Conservation (phyloP, 2,888 invertebrate genomes). For the Drosophila setosimentum region DNA sequence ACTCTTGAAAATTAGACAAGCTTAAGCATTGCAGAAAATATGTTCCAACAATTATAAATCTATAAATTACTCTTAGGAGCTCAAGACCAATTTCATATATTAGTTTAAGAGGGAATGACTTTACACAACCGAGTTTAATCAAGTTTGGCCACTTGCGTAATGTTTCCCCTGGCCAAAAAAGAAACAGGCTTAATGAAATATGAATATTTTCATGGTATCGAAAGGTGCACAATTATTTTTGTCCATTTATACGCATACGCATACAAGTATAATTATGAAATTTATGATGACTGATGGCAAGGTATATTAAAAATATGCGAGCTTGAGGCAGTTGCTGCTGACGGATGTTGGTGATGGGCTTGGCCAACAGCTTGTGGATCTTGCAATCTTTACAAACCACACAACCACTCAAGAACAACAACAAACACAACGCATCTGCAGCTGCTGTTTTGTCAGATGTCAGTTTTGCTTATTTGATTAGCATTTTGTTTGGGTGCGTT, state of each 20-base stretch:
- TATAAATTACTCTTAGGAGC: background rate
- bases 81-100: background rate
- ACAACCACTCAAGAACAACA: slow-evolving; percentile 7
- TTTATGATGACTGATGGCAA: slow-evolving; percentile 34
- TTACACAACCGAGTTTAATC: background rate
- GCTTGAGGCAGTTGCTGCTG: slow-evolving; percentile 28
- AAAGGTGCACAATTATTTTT: slow-evolving; percentile 33
- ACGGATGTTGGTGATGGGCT: slow-evolving; percentile 57
- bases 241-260: slow-evolving; percentile 22
- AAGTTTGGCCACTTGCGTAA: slow-evolving; percentile 3
- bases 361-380: slow-evolving; percentile 41
- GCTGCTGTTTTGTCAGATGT: slow-evolving; percentile 38
- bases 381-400: slow-evolving; percentile 9
- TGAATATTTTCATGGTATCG: slow-evolving; percentile 24
- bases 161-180: background rate
- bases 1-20: background rate
- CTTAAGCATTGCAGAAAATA: background rate
- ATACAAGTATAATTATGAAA: slow-evolving; percentile 35
- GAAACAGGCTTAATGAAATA: slow-evolving; percentile 6
- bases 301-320: slow-evolving; percentile 18
- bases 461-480: slow-evolving; percentile 36
- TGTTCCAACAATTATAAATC: background rate
- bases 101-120: background rate
- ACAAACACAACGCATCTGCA: slow-evolving; percentile 23
- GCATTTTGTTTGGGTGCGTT: slow-evolving; percentile 56